Conservation (phyloP, 2,113 vertebrate genomes). For the Bubalus kerabau region DNA sequence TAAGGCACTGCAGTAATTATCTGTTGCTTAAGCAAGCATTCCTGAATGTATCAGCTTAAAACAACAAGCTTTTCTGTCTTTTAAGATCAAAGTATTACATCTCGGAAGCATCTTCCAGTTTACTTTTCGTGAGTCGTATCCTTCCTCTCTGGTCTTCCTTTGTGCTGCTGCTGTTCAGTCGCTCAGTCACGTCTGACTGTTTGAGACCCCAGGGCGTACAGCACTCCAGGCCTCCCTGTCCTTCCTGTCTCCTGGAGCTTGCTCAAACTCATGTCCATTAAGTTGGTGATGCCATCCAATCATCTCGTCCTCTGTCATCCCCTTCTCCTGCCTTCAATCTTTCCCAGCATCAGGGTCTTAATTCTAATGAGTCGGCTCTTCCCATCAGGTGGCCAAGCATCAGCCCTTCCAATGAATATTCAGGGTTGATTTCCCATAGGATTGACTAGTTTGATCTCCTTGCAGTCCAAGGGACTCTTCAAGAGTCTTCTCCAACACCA, state of each 20-base stretch:
- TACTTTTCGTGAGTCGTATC: neutral
- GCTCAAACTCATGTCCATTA: neutral
- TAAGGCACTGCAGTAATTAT: neutral
- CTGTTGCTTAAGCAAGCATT: neutral
- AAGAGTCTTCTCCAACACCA: neutral
- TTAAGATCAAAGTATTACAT: neutral
- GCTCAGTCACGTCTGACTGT: neutral
- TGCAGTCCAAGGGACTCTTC: neutral
- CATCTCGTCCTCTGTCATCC: neutral
- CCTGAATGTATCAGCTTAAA: neutral
- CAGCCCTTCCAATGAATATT: neutral
- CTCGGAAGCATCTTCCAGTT: neutral
- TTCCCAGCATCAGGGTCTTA: neutral
- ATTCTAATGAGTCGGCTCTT: neutral
- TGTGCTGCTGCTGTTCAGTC: neutral
- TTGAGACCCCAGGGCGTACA: neutral
- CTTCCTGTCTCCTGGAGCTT: neutral
- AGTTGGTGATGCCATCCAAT: neutral
- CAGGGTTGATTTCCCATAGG: neutral
- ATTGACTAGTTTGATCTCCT: neutral
- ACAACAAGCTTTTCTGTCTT: neutral
- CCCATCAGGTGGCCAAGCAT: neutral
- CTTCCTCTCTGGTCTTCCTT: neutral
- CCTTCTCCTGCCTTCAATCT: neutral
- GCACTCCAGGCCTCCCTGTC: neutral